phyloP scores from a whole-genome alignment of 2,113 vertebrate species.

The Fregata magnificens region DNA sequence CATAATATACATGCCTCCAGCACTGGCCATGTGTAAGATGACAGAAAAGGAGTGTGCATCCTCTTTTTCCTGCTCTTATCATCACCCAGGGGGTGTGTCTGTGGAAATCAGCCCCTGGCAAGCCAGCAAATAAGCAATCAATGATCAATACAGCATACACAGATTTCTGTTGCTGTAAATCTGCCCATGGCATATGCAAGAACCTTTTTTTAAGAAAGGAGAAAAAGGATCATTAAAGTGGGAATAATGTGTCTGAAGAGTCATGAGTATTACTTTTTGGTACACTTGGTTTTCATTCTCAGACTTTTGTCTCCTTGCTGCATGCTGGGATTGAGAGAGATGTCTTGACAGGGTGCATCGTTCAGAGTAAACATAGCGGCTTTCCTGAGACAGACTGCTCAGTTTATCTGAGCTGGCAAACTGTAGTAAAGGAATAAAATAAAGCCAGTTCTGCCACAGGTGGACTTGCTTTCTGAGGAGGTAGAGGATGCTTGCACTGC shows the following conservation, averaged over 20 bases:
- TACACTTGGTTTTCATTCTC: not conserved
- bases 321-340: not conserved
- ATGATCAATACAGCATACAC: not conserved
- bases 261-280: not conserved
- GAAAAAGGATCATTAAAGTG: not conserved
- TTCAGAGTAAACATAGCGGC: not conserved
- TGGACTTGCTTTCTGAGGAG: not conserved
- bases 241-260: not conserved
- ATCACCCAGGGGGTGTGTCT: not conserved
- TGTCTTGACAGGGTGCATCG: not conserved
- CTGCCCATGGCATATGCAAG: not conserved
- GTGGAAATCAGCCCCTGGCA: not conserved
- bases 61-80: not conserved
- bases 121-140: not conserved
- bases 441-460: not conserved
- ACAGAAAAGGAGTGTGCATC: not conserved
- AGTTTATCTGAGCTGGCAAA: not conserved
- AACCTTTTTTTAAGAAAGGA: not conserved
- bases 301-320: not conserved
- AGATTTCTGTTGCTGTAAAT: not conserved
- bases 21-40: fast-evolving
- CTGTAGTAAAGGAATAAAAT: not conserved
- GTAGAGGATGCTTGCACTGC: not conserved
- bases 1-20: not conserved
- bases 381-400: not conserved